A percentile compares a stretch with the other conserved stretches of the same genome.
phyloP scores from a whole-genome alignment of 2,797 vertebrate species.

The Fundulus diaphanus region DNA sequence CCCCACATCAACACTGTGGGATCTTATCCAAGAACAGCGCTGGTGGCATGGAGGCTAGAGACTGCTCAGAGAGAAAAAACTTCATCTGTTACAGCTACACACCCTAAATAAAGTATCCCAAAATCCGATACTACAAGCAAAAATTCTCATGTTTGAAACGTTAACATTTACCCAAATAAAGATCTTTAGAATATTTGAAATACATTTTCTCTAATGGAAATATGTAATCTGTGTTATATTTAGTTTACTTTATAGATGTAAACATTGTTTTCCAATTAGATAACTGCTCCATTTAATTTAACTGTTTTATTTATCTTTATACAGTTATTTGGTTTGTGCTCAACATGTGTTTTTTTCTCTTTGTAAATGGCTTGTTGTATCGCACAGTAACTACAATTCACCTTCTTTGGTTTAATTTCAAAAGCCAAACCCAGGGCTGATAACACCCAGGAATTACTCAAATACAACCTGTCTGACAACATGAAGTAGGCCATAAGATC shows the following conservation, averaged over 20 bases:
- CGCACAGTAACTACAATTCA: background rate
- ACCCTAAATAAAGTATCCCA: background rate
- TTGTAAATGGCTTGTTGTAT: background rate
- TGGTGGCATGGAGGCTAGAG: background rate
- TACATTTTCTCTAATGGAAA: background rate
- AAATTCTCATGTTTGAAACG: background rate
- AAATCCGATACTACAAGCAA: no score
- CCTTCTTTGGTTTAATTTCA: background rate
- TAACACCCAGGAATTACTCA: background rate
- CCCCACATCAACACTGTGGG: background rate
- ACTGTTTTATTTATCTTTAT: background rate
- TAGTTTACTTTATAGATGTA: background rate
- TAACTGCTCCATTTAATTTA: no score
- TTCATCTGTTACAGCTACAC: conserved; percentile 54
- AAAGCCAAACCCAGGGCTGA: background rate
- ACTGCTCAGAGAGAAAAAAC: conserved; percentile 49
- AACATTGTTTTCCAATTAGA: background rate
- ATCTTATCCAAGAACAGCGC: background rate
- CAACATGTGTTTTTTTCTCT: background rate
- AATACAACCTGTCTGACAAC: no score
- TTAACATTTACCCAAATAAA: background rate
- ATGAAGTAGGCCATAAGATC: no score
- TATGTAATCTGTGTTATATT: background rate
- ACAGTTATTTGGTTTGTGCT: background rate
- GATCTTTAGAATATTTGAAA: background rate